Evolutionary conservation across 2,113 vertebrate species (phyloP).

Genomic region (Nothocercus nigrocapillus): DNA sequence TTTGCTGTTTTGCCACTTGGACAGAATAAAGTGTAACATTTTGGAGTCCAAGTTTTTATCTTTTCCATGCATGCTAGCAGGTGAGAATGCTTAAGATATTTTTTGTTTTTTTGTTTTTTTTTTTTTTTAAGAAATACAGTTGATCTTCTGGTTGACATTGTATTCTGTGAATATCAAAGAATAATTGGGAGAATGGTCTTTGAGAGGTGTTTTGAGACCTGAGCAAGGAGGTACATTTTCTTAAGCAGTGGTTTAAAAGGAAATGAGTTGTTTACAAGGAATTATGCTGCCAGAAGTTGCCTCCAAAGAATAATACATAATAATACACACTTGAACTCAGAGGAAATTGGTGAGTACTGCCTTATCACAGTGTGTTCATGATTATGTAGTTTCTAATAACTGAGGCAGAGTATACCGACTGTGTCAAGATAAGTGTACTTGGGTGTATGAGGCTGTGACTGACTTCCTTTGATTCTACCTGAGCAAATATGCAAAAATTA

Average conservation of each 20-base stretch:
- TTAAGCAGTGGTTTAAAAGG: neutral
- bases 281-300: neutral
- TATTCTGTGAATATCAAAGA: neutral
- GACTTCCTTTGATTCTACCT: neutral
- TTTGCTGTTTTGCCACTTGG: neutral
- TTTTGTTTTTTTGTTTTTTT: neutral
- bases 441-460: neutral
- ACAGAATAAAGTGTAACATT: neutral
- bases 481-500: neutral
- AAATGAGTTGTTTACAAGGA: neutral
- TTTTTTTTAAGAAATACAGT: neutral
- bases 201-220: neutral
- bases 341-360: neutral
- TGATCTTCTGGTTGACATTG: neutral
- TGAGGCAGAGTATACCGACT: neutral
- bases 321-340: neutral
- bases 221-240: neutral
- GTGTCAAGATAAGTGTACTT: constrained; percentile 1
- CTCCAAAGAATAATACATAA: neutral
- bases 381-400: neutral
- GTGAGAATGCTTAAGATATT: neutral
- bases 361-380: neutral
- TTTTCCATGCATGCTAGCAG: neutral
- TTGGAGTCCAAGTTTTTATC: neutral
- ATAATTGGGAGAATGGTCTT: neutral